phyloP scores from a whole-genome alignment of 2,797 vertebrate genomes.

The Acipenser ruthenus region DNA sequence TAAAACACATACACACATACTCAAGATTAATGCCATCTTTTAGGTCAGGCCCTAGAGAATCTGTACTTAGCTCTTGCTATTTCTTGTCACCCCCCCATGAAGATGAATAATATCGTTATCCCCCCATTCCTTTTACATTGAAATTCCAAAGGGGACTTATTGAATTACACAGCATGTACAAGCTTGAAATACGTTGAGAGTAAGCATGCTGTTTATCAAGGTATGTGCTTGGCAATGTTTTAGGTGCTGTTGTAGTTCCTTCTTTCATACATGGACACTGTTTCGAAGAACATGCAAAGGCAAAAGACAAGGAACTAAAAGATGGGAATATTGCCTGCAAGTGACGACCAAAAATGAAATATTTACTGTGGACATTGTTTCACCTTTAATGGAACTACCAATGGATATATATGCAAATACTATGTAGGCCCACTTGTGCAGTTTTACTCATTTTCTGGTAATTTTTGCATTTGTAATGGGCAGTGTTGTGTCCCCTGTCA shows the following conservation, averaged over 20 bases:
- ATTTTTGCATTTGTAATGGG: too few relatives aligned
- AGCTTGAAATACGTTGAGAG: constrained; percentile 1
- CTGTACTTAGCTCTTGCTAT: not conserved
- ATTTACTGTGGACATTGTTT: too few relatives aligned
- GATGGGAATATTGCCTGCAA: too few relatives aligned
- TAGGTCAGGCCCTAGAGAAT: constrained; percentile 33
- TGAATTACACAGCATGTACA: not conserved
- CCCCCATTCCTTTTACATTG: constrained; percentile 13
- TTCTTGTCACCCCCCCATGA: not conserved
- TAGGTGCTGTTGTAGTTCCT: not conserved
- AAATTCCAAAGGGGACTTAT: constrained; percentile 10
- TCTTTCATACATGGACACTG: not conserved
- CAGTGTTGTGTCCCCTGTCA: too few relatives aligned
- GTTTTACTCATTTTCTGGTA: too few relatives aligned
- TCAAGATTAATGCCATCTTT: constrained; percentile 25
- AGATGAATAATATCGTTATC: constrained; percentile 1
- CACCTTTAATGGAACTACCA: too few relatives aligned
- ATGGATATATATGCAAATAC: too few relatives aligned
- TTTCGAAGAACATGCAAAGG: too few relatives aligned
- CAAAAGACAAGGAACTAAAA: too few relatives aligned
- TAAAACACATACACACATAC: constrained; percentile 22
- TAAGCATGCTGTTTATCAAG: constrained; percentile 4
- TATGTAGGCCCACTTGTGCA: too few relatives aligned
- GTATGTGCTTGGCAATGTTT: not conserved
- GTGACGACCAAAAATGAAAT: too few relatives aligned